Base-by-base conservation (phyloP, 2,113 vertebrate species). In the Progne subis region DNA sequence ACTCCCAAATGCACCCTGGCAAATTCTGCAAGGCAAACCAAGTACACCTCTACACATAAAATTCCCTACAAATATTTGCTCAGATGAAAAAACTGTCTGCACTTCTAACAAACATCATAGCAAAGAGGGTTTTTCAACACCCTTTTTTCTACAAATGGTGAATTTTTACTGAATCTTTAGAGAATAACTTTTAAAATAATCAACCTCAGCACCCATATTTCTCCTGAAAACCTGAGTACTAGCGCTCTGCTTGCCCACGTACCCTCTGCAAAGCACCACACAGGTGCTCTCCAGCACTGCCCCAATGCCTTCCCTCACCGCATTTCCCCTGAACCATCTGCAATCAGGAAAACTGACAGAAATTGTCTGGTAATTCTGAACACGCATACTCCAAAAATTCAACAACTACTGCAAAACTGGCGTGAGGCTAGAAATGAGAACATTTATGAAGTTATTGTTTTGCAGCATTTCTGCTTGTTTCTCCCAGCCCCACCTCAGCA, bases 61-160 rank as follows among this genome's bases (percentile, higher is more conserved):
- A 61, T 59, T 85, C 74, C 71, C 52, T 55, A 57, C 39, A 82
- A 91, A 88, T 91, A 91, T 91, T 91, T 95, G 18, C 64, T 84
- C 52, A 80, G 57, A 41, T 17, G 12, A 88, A 90, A 68, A 84
- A 67, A 69, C 24, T 72, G 18, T 29, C 23, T 65, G 15, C 10
- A 39, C 26, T 74, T 67, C 64, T 39, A 77, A 77, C 18, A 65
- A 75, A 50, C 7, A 57, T 29, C 0, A 0, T 20, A 72, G 47
- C 18, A 77, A 67, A 81, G 7, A 39, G 5, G 8, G 6, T 93
- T 85, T 75, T 41, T 59, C 7, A 5, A 80, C 6, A 14, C 6
- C 5, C 2, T 5, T 90, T 75, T 74, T 49, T 37, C 39, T 44
- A 52, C 17, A 63, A 67, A 74, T 1, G 8, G 16, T 34, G 12